These are phyloP conservation scores for Sialia sialis DNA, from an alignment of 2,113 vertebrate genomes.

Conservation along the genomic window DNA sequence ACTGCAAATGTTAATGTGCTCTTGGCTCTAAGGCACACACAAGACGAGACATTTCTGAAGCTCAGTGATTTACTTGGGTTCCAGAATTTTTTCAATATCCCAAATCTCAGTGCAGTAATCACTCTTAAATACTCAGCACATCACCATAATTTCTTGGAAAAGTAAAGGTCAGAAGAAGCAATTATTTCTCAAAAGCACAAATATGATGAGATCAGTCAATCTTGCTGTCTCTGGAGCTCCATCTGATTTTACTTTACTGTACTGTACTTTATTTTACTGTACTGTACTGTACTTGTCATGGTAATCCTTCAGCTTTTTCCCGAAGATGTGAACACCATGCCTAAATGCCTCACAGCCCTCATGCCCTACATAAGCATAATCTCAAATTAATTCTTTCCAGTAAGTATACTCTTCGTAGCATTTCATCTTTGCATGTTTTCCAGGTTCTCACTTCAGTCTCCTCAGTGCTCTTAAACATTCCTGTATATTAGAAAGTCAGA, in stretches of 20 bases:
- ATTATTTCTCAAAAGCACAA: background rate
- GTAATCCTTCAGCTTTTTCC: background rate
- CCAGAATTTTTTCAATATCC: background rate
- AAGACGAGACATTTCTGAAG: background rate
- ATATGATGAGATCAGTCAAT: background rate
- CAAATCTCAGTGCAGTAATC: background rate
- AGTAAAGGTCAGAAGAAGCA: background rate
- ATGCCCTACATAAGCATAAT: background rate
- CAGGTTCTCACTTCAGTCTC: background rate
- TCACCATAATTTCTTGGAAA: background rate
- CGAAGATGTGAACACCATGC: accelerated
- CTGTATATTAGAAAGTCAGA: background rate
- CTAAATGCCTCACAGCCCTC: background rate
- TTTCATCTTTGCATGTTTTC: background rate
- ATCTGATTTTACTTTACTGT: background rate
- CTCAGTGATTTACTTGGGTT: background rate
- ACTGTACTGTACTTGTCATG: background rate
- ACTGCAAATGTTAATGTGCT: background rate
- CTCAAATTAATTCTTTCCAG: background rate
- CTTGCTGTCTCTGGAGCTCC: background rate
- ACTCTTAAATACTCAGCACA: background rate
- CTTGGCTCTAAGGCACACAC: background rate
- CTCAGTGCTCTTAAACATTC: background rate
- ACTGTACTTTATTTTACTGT: background rate
- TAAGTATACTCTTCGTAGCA: background rate